Evolutionary conservation across 2,113 vertebrate species (phyloP).

Genomic region (Trematomus loennbergii): DNA sequence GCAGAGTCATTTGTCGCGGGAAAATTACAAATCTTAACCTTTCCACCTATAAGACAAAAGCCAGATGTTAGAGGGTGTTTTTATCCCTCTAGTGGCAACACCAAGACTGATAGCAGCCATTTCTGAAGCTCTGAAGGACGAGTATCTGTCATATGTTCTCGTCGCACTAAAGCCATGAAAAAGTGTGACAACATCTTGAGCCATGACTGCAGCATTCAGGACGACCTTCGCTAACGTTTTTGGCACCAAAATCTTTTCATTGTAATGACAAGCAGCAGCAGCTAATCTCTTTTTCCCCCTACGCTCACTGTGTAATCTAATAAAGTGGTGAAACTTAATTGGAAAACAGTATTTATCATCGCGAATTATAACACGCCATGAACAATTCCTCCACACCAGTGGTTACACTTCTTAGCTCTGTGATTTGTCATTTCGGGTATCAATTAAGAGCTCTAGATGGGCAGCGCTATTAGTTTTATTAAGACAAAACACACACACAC

Average conservation of each 20-base stretch:
- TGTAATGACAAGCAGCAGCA: conserved; percentile 14
- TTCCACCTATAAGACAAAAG: no score
- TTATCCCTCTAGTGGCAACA: background rate
- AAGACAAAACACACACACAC: conserved; percentile 13
- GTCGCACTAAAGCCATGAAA: background rate
- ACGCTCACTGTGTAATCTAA: conserved; percentile 14
- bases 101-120: conserved; percentile 11
- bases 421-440: background rate
- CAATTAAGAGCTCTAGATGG: background rate
- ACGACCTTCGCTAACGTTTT: conserved; percentile 20
- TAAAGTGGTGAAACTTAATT: conserved; percentile 22
- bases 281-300: conserved; percentile 8
- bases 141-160: background rate
- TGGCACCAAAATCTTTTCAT: background rate
- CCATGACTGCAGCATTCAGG: background rate
- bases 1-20: no score
- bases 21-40: no score
- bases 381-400: conserved; percentile 27
- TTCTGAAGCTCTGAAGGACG: conserved; percentile 16
- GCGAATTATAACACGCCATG: background rate
- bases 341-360: conserved; percentile 18
- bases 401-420: conserved; percentile 30
- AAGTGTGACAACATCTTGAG: conserved; percentile 7
- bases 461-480: background rate
- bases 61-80: no score